A percentile compares a stretch with the other conserved stretches of the same genome.
Conservation (phyloP, 2,888 invertebrate species). For the Thyatira batis region DNA sequence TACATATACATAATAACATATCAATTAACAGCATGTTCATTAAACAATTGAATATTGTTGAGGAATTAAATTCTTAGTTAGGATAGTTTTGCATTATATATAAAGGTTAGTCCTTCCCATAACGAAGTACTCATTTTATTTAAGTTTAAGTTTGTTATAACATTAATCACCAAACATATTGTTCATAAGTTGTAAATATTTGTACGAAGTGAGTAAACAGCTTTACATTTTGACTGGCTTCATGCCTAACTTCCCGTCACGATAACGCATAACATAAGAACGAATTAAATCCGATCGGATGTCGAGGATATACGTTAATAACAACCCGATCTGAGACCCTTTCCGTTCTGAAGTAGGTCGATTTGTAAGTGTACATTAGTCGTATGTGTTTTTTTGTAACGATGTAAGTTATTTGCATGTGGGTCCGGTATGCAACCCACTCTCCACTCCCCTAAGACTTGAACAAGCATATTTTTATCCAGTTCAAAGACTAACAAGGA, state of each 20-base stretch:
- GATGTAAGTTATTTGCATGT: too few relatives aligned
- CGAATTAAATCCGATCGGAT: constrained; percentile 56
- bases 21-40: too few relatives aligned
- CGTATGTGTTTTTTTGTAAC: too few relatives aligned
- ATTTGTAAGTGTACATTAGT: background rate
- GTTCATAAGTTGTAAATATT: background rate
- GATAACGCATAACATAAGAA: constrained; percentile 55
- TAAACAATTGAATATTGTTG: too few relatives aligned
- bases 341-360: constrained; percentile 38
- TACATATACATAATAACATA: too few relatives aligned
- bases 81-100: too few relatives aligned
- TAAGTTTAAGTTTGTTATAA: too few relatives aligned
- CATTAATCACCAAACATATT: background rate
- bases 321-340: constrained; percentile 31
- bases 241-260: constrained; percentile 60
- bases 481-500: background rate
- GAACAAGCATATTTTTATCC: too few relatives aligned
- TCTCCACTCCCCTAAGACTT: too few relatives aligned
- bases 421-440: background rate
- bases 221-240: constrained; percentile 53
- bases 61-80: too few relatives aligned
- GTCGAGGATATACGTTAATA: constrained; percentile 55
- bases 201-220: background rate
- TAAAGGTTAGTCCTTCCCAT: too few relatives aligned
- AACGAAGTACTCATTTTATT: too few relatives aligned